Evolutionary conservation across 2,888 invertebrate species (phyloP).

Genomic region (Epistrophella euchroma): DNA sequence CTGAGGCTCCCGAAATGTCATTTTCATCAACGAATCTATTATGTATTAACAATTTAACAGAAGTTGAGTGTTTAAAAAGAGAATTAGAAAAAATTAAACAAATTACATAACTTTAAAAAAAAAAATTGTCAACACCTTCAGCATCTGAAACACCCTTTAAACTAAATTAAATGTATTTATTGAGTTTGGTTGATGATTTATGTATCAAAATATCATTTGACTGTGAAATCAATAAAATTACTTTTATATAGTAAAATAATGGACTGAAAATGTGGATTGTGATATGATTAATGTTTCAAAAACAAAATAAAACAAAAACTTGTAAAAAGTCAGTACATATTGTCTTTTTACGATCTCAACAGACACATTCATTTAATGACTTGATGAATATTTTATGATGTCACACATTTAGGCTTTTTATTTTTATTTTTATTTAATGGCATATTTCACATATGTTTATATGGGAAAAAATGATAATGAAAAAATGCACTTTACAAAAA

Average conservation of each 20-base stretch:
- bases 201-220: slow-evolving; percentile 15
- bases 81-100: no score
- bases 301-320: background rate
- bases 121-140: no score
- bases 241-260: slow-evolving; percentile 13
- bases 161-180: background rate
- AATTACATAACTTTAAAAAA: no score
- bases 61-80: no score
- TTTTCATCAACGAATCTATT: no score
- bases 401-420: background rate
- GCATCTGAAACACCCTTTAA: background rate
- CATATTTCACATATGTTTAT: background rate
- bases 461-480: background rate
- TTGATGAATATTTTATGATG: background rate
- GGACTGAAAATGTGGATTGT: background rate
- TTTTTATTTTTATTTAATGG: background rate
- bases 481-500: background rate
- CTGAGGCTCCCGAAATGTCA: no score
- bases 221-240: slow-evolving; percentile 9
- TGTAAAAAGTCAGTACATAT: background rate
- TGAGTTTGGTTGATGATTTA: slow-evolving; percentile 1
- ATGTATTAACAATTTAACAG: no score
- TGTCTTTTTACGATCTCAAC: background rate
- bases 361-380: background rate
- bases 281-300: slow-evolving; percentile 7